Evolutionary conservation across 2,113 vertebrate species (phyloP).

Genomic region (Peucedramus taeniatus): DNA sequence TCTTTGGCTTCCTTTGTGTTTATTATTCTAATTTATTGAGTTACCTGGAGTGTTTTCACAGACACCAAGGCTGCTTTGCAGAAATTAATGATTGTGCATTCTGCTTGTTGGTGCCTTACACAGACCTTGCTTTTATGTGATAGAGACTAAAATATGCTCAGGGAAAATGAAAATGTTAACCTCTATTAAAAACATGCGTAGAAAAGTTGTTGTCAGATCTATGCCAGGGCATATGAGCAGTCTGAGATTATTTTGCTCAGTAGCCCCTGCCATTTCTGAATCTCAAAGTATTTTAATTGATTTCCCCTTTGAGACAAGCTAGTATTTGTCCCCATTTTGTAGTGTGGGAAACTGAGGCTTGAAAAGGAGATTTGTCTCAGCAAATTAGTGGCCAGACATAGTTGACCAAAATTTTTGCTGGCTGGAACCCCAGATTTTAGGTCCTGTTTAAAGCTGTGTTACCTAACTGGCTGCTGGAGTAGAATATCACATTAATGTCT

Average conservation of each 20-base stretch:
- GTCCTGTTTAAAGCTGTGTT: background rate
- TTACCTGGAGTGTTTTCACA: conserved; percentile 24
- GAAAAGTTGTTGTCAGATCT: conserved; percentile 9
- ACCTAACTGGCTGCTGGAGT: background rate
- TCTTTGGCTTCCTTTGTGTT: conserved; percentile 31
- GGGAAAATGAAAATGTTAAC: conserved; percentile 51
- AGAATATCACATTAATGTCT: background rate
- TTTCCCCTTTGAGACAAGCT: background rate
- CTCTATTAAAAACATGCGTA: conserved; percentile 7
- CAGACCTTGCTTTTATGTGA: conserved; percentile 15
- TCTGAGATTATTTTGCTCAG: background rate
- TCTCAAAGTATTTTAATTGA: background rate
- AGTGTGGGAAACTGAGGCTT: background rate
- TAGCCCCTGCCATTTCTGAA: background rate
- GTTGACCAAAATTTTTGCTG: background rate
- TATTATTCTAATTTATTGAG: conserved; percentile 60
- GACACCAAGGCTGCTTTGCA: conserved; percentile 33
- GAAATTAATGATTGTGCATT: conserved; percentile 40
- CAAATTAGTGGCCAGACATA: background rate
- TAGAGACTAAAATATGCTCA: conserved; percentile 21
- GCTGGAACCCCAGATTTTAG: background rate
- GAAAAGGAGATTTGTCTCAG: background rate
- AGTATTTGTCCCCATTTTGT: background rate
- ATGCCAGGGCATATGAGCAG: background rate
- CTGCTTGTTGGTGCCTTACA: background rate